Percentiles rank a stretch among this genome's conserved stretches.
Conservation (phyloP, 1,140 invertebrate genomes). For the Drosophila melanica region DNA sequence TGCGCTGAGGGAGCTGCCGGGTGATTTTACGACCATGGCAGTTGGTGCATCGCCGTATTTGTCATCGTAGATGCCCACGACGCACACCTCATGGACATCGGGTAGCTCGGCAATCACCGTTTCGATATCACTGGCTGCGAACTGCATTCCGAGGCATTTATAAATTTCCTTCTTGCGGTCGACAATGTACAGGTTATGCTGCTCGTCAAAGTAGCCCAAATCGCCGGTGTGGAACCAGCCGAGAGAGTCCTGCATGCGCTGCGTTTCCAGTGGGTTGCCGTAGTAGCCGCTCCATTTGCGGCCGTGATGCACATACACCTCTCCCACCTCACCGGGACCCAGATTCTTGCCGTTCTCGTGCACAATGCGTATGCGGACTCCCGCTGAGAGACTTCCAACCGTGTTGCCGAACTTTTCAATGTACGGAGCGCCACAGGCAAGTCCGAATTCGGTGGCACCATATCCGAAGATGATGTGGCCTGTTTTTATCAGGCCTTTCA, state of each 20-base stretch:
- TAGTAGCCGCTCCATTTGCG: conserved; percentile 82
- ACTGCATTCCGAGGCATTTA: conserved; percentile 85
- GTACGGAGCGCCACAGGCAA: conserved; percentile 36
- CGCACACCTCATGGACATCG: conserved; percentile 43
- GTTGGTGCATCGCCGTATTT: conserved; percentile 34
- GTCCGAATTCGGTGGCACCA: conserved; percentile 53
- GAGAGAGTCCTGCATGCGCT: conserved; percentile 85
- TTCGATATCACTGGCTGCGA: conserved; percentile 53
- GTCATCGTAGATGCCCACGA: conserved; percentile 41
- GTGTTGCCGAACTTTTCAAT: conserved; percentile 30
- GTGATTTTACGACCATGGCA: conserved; percentile 31
- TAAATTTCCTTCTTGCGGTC: conserved; percentile 90
- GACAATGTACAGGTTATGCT: conserved; percentile 87
- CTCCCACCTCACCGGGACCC: conserved; percentile 73
- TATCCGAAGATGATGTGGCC: conserved; percentile 44
- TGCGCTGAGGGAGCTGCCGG: conserved; percentile 24
- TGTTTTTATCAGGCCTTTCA: conserved; percentile 27
- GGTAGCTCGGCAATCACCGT: conserved; percentile 13
- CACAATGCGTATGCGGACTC: conserved; percentile 70
- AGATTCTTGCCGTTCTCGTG: conserved; percentile 59
- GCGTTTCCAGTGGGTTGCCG: conserved; percentile 85
- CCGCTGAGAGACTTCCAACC: conserved; percentile 45
- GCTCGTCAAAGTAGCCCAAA: conserved; percentile 87
- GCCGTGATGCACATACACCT: conserved; percentile 76
- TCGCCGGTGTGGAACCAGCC: conserved; percentile 90